Percentiles rank a stretch among this genome's conserved stretches.
Evolutionary conservation across 92 coral and sea anemone genomes (phyloP).

Genomic region (Meandrina meandrites): DNA sequence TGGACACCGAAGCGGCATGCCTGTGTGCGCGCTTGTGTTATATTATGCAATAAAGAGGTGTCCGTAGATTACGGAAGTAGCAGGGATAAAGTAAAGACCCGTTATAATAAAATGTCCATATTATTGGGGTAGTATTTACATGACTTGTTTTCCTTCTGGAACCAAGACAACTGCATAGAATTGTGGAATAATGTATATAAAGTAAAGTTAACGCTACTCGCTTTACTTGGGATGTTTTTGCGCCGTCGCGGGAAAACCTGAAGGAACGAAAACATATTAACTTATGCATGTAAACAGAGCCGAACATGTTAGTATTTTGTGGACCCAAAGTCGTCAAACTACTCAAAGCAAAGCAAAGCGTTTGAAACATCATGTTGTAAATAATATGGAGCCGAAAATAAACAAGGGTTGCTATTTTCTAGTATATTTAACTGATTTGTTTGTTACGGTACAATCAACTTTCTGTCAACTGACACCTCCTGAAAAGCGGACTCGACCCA

Average conservation of each 20-base stretch:
- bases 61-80: too few species aligned
- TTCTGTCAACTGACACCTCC: background rate
- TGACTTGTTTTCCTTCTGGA: background rate
- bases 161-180: background rate
- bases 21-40: too few species aligned
- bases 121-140: background rate
- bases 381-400: background rate
- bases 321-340: too few species aligned
- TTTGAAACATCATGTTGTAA: background rate
- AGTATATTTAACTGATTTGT: background rate
- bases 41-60: too few species aligned
- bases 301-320: background rate
- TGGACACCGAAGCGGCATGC: background rate
- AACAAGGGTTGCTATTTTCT: background rate
- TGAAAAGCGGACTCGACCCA: background rate
- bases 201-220: background rate
- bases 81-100: background rate
- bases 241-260: background rate
- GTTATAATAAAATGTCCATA: background rate
- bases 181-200: background rate
- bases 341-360: background rate
- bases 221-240: background rate
- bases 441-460: background rate
- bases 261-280: background rate
- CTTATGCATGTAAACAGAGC: background rate